Base-by-base conservation (phyloP, 2,113 vertebrate genomes). In the Irena cyanogastra region DNA sequence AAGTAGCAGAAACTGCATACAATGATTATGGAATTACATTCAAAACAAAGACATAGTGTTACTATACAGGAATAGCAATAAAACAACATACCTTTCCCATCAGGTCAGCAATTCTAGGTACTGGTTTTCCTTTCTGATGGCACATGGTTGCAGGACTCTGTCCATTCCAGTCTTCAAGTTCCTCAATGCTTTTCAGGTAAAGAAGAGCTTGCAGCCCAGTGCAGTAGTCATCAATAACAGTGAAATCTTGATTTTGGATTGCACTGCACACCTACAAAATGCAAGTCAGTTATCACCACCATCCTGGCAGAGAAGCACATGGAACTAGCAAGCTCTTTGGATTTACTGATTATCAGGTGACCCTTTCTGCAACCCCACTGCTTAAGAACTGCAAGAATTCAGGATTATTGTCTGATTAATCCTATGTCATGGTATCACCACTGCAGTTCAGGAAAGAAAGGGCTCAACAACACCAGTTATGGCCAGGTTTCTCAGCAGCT, bases 231-330 rank as follows among this genome's bases (percentile, higher is more conserved):
- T 99, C 98, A 47, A 99, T 99, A 95, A 99, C 95, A 30, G 99
- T 99, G 97, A 99, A 99, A 96, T 99, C 99, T 97, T 99, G 99
- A 97, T 99, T 99, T 97, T 99, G 99, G 77, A 99, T 64, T 3
- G 99, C 99, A 86, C 99, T 99, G 96, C 99, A 99, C 27, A 99
- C 98, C 99, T 99, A 90, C 1, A 4, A 95, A 87, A 95, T 31
- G 2, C 6, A 50, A 71, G 50, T 35, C 33, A 52, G 19, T 83
- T 95, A 87, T 24, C n/a, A 93, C 72, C 31, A 59, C 75, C 23
- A 60, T 33, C 24, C 35, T 33, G 26, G 17, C 47, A 90, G 21
- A 75, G 49, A 5, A 81, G 30, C 7, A 53, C 4, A 37, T 1
- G 2, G 70, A 77, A 74, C 71, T 61, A 92, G 45, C 17, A 83